Percentiles rank a stretch among this genome's conserved stretches.
phyloP scores from a whole-genome alignment of 1,140 invertebrate species.

The Cephus cinctus region DNA sequence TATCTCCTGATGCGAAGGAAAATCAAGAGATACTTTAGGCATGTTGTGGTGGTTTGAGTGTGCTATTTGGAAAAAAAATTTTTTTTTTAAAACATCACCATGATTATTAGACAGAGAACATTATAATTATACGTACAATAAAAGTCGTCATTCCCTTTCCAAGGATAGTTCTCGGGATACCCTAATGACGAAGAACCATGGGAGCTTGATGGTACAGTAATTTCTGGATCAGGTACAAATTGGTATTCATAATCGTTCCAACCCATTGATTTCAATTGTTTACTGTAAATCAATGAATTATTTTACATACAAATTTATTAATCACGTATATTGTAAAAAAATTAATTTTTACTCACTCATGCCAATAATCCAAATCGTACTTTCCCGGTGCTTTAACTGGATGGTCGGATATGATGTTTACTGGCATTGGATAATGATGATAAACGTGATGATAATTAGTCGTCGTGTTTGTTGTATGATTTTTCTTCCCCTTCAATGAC shows the following conservation, averaged over 20 bases:
- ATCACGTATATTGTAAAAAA: slow-evolving; percentile 7
- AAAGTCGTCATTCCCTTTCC: too few relatives aligned
- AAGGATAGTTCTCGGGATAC: neutral
- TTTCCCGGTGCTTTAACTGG: slow-evolving; percentile 26
- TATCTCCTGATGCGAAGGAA: slow-evolving; percentile 40
- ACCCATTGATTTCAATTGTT: slow-evolving; percentile 30
- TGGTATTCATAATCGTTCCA: slow-evolving; percentile 32
- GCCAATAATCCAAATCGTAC: slow-evolving; percentile 28
- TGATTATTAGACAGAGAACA: too few relatives aligned
- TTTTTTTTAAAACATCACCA: too few relatives aligned
- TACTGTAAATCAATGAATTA: slow-evolving; percentile 17
- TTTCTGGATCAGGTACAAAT: slow-evolving; percentile 29
- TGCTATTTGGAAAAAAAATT: too few relatives aligned
- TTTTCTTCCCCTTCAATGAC: slow-evolving; percentile 27
- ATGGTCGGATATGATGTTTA: slow-evolving; percentile 8
- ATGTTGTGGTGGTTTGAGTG: neutral
- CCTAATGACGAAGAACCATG: neutral
- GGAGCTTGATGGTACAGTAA: slow-evolving; percentile 20
- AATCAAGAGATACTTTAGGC: slow-evolving; percentile 2
- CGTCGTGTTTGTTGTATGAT: slow-evolving; percentile 11
- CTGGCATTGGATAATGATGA: slow-evolving; percentile 36
- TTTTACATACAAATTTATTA: slow-evolving; percentile 1
- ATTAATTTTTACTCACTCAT: slow-evolving; percentile 26
- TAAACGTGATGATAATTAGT: slow-evolving; percentile 35
- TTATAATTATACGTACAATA: too few relatives aligned